These are phyloP conservation scores for Bombus breviceps DNA, from an alignment of 1,140 invertebrate genomes.

Conservation along the genomic window DNA sequence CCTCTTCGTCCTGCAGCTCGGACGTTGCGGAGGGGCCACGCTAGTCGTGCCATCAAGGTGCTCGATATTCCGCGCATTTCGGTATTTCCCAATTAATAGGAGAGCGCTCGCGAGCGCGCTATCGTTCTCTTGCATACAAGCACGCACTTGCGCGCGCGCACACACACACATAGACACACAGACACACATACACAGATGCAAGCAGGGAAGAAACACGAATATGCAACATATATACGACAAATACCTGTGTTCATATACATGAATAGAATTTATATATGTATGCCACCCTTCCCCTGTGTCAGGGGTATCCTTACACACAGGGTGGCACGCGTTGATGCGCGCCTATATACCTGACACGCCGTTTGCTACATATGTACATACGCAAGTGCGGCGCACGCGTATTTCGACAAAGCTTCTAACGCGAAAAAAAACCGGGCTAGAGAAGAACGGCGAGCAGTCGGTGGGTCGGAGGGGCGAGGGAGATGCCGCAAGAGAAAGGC, in stretches of 20 bases:
- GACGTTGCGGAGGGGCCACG: conserved; percentile 59
- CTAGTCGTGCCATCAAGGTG: conserved; percentile 69
- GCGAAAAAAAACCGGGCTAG: conserved; percentile 59
- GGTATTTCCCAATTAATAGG: conserved; percentile 71
- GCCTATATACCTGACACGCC: conserved; percentile 34
- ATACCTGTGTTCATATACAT: conserved; percentile 2
- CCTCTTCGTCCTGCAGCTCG: conserved; percentile 46
- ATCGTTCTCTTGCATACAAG: not conserved
- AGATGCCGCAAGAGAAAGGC: conserved; percentile 24
- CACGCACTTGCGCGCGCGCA: too few relatives aligned
- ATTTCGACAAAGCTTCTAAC: conserved; percentile 67
- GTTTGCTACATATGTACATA: conserved; percentile 59
- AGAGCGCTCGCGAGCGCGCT: conserved; percentile 45
- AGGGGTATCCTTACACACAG: conserved; percentile 1
- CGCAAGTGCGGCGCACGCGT: conserved; percentile 56
- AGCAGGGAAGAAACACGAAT: not conserved
- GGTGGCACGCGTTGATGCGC: not conserved
- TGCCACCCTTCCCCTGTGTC: not conserved
- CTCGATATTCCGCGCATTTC: conserved; percentile 70
- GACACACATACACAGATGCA: too few relatives aligned
- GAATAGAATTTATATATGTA: not conserved
- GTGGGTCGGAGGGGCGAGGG: conserved; percentile 18
- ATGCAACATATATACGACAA: not conserved
- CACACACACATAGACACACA: not conserved
- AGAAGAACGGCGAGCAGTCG: conserved; percentile 9